Evolutionary conservation across 1,140 invertebrate species (phyloP).

Genomic region (Zeugodacus cucurbitae): DNA sequence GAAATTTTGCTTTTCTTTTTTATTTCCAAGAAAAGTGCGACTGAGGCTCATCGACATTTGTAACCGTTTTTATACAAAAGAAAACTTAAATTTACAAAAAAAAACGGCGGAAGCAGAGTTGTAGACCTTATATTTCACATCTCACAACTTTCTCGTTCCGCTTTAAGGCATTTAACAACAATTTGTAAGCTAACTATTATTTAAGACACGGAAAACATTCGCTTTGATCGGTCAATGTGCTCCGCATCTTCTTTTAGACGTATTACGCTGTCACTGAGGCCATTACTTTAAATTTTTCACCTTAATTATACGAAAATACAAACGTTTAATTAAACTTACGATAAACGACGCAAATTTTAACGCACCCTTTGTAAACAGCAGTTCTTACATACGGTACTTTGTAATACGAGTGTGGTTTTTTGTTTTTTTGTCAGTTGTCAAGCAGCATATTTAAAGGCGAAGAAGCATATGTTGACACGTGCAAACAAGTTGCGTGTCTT

Average conservation of each 20-base stretch:
- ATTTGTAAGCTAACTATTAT: no score
- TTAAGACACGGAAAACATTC: background rate
- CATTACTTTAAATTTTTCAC: background rate
- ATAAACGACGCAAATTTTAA: background rate
- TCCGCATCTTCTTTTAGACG: background rate
- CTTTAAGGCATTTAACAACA: no score
- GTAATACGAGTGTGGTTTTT: no score
- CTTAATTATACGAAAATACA: background rate
- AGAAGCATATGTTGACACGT: background rate
- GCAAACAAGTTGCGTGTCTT: constrained; percentile 7
- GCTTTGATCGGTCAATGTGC: background rate
- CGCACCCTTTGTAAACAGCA: background rate
- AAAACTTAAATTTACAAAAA: no score
- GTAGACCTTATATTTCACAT: no score
- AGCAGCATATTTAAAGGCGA: background rate
- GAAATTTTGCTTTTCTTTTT: no score
- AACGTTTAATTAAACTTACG: background rate
- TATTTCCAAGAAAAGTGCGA: no score
- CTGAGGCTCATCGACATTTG: no score
- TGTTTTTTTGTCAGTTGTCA: background rate
- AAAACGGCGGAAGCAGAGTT: no score
- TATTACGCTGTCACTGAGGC: background rate
- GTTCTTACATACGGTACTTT: background rate
- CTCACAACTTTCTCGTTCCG: no score
- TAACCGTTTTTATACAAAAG: no score